phyloP scores from a whole-genome alignment of 2,113 vertebrate genomes.

The Podilymbus podiceps region DNA sequence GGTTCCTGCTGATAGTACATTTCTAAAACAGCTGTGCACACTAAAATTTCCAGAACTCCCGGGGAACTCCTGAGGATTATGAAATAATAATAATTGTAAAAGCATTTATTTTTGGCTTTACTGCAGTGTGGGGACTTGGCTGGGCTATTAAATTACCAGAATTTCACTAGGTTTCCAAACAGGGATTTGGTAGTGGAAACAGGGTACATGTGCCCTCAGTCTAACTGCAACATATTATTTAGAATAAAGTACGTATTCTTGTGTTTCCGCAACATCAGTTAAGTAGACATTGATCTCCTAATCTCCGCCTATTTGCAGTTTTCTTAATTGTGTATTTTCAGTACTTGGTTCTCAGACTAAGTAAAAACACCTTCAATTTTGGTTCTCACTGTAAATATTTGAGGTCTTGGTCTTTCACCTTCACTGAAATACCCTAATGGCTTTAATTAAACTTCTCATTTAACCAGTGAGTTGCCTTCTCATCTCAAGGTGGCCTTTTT shows the following conservation, averaged over 20 bases:
- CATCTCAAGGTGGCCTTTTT: background rate
- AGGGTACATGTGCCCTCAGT: background rate
- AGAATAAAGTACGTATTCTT: background rate
- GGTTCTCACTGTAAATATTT: background rate
- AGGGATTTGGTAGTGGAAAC: background rate
- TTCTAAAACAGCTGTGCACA: slow-evolving; percentile 20
- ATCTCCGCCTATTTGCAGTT: background rate
- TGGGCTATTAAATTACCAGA: background rate
- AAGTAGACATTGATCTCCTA: background rate
- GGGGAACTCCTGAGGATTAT: slow-evolving; percentile 6
- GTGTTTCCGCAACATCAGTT: background rate
- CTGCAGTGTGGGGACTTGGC: background rate
- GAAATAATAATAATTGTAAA: slow-evolving; percentile 15
- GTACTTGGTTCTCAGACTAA: background rate
- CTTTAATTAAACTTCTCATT: background rate
- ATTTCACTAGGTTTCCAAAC: background rate
- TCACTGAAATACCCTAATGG: background rate
- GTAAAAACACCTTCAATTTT: background rate
- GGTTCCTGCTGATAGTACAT: background rate
- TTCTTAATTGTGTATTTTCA: background rate
- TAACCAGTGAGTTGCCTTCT: background rate
- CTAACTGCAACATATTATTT: background rate
- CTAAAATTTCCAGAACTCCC: slow-evolving; percentile 8
- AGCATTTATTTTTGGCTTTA: slow-evolving; percentile 4
- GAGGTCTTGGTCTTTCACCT: background rate